Evolutionary conservation across 2,113 vertebrate genomes (phyloP), one percentile per base, ranked within the genome.

Genomic region (Cyprinodon variegatus): DNA sequence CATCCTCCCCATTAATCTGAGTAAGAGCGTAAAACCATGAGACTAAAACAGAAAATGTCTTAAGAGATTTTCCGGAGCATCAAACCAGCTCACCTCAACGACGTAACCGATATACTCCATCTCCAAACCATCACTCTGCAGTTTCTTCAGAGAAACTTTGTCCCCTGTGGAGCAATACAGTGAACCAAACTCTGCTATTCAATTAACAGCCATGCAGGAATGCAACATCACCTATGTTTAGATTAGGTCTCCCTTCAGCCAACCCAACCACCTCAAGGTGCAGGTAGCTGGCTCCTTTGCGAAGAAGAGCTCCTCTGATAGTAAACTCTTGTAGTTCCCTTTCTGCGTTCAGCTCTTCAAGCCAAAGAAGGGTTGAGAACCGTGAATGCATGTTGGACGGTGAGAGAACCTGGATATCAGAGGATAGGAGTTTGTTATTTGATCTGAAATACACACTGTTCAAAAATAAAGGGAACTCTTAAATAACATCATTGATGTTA

Each of bases 331-430:
- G 92, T 11, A 98, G 78, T 17, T 98, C 96, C 3, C 39, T 87
- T 81, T 97, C 96, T 7, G 92, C 92, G 0, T 95, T 76, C 45
- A 98, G 94, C 77, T 99, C 98, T 86, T 99, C 98, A 62, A 99
- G 92, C 97, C 97, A 99, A 22, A 99, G 83, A 13, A 99, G 92
- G 3, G 96, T 85, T 1, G 96, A 96, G 87, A 98, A 96, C 13
- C 95, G 95, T 1, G 86, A 76, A 61, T 82, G 91, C 74, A 96
- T 95, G 83, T 96, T 96, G 17, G 84, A 79, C 43, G 94, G 77
- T 38, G 87, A 95, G 83, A 98, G 84, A 41, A 70, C 88, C 98
- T 99, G 90, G 13, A 83, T 3, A 61, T 65, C 36, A 20, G 17
- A 41, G 9, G 9, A 37, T 48, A 67, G 72, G 3, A 1, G 38